Evolutionary conservation across 2,888 invertebrate species (phyloP), one percentile per base, ranked within the genome.

Genomic region (Linnaemya vulpina): DNA sequence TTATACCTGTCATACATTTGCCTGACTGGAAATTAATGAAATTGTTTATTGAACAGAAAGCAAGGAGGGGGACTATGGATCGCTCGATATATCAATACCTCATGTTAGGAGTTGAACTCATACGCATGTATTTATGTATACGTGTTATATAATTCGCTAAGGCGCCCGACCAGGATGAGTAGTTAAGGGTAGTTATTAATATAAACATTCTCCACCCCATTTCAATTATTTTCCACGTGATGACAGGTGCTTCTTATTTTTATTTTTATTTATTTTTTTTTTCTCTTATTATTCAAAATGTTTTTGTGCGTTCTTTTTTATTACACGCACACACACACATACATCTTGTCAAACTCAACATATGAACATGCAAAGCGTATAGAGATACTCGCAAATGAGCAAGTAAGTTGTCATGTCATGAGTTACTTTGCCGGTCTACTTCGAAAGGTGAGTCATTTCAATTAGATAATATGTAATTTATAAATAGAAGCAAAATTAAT

Each of bases 221-320:
- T 53, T 25, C 13, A 8, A 11, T 25, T 51, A 25, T 60, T 51
- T 30, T 25, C 38, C 65, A 70, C 43, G 71, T 82, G 76, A 49
- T 65, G 82, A 71, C 82, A 82, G 71, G 82, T 82, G 82, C 65
- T 51, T 82, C 49, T 71, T 75, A 53, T 25, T 68, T 40, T 43
- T 38, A 17, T 25, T 35, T 5, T 49, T 46, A 17, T 10, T 20
- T 62, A 49, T n/a, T n/a, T n/a, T n/a, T 71, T 75, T 62, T 25
- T 68, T 40, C 43, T 38, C 20, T 25, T 35, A 9, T 49, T 46
- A 17, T 10, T 20, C 51, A 49, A n/a, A 15, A 38, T 49, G 15
- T 58, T 38, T 22, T 20, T 3, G 3, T 46, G 15, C 13, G 8
- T 58, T 25, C 25, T 40, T 17, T 0, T 22, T 22, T 40, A 40